Base-by-base conservation (phyloP, 2,113 vertebrate genomes). In the Promerops cafer region DNA sequence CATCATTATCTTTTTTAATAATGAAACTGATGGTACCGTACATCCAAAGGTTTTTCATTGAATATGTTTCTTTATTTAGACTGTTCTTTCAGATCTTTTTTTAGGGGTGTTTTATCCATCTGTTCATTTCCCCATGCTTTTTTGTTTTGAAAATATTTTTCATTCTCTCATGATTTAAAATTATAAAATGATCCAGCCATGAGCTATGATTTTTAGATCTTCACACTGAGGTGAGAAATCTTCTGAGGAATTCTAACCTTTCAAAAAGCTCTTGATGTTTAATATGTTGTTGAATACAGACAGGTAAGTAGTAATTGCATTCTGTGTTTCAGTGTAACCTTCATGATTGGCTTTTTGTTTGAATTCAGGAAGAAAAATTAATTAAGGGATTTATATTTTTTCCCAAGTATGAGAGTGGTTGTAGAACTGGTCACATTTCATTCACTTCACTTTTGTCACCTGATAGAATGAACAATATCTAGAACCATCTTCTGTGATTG, bases 11-110 rank as follows among this genome's bases (percentile, higher is more conserved):
- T 54, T 37, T 24, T 88, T 65, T 37, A 77, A 39, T 30, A 72
- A 56, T 3, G 2, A 23, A 82, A 40, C 7, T 37, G 10, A 65
- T 49, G 28, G 2, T 5, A 6, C 15, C 1, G 1, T n/a, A 14
- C 12, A 40, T 44, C 28, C 40, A 54, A 82, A 21, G 4, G 2
- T 44, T 90, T 92, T 79, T 60, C 22, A 63, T 54, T 82, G 60
- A 56, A 21, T 40, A 13, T 61, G 5, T 92, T 82, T 37, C 19
- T 84, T 86, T 50, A 37, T 83, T 88, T 77, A 89, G 42, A 50
- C 8, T 45, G 13, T 69, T 86, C 22, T 80, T 90, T 83, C 47
- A 45, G 4, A 87, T 79, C 11, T 60, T 80, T 59, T 49, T 64
- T 2, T 44, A 27, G 10, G 6, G 8, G 5, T 24, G 14, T 66